Conservation (phyloP, 2,888 invertebrate species). For the Urechis unicinctus region DNA sequence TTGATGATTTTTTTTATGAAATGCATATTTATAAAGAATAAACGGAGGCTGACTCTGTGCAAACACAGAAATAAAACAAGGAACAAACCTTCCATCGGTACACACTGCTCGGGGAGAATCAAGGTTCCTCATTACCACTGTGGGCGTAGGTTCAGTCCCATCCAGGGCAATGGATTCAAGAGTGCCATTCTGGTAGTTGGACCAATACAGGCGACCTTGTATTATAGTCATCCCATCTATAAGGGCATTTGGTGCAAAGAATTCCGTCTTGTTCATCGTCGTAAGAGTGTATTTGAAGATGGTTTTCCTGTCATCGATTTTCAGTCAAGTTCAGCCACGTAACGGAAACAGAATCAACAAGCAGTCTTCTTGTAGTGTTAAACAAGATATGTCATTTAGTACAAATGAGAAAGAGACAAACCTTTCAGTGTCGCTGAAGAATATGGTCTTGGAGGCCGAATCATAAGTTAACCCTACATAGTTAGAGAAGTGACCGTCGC, state of each 20-base stretch:
- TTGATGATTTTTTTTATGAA: too few species aligned
- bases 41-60: too few species aligned
- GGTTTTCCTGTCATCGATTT: background rate
- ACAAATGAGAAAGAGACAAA: background rate
- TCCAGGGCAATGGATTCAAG: background rate
- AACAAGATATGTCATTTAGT: too few species aligned
- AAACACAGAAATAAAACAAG: too few species aligned
- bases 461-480: constrained; percentile 32
- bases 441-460: constrained; percentile 23
- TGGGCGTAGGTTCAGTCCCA: too few species aligned
- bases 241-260: background rate
- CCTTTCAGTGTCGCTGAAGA: constrained; percentile 23
- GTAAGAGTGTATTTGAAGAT: background rate
- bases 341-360: too few species aligned
- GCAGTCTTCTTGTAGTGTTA: too few species aligned
- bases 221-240: background rate
- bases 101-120: too few species aligned
- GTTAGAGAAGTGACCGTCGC: constrained; percentile 25
- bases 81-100: too few species aligned
- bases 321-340: too few species aligned
- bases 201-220: background rate
- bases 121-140: too few species aligned
- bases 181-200: background rate
- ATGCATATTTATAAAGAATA: too few species aligned
- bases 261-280: background rate